phyloP scores from a whole-genome alignment of 2,797 vertebrate genomes.

The Brachymystax lenok region DNA sequence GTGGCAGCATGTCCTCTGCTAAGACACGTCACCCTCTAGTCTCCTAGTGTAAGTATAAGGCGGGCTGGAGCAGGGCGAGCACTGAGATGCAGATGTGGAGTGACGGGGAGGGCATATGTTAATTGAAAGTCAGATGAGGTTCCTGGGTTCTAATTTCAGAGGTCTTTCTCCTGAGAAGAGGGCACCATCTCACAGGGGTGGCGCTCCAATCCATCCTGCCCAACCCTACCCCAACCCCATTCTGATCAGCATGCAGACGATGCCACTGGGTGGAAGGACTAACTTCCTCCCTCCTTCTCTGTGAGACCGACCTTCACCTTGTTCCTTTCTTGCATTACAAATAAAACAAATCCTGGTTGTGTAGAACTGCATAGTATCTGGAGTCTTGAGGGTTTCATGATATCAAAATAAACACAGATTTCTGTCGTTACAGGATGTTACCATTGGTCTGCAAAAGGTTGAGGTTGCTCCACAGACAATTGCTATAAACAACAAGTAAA shows the following conservation, averaged over 20 bases:
- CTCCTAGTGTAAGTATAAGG: neutral
- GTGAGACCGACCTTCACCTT: neutral
- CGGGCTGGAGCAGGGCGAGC: slow-evolving; percentile 24
- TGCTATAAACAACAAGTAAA: neutral
- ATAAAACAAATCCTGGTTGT: neutral
- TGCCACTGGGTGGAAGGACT: neutral
- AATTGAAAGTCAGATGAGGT: slow-evolving; percentile 55
- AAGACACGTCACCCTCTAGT: slow-evolving; percentile 4
- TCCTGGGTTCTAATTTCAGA: slow-evolving; percentile 40
- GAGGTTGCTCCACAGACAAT: neutral
- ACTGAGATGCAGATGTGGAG: slow-evolving; percentile 46
- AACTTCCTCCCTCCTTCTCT: neutral
- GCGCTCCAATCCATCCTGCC: neutral
- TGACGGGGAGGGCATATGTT: slow-evolving; percentile 47
- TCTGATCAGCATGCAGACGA: neutral
- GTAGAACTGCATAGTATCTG: neutral
- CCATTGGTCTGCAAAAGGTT: neutral
- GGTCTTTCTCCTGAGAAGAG: neutral
- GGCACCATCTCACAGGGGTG: slow-evolving; percentile 29
- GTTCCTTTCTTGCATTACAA: neutral
- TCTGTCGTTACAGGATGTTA: neutral
- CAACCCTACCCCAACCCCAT: neutral
- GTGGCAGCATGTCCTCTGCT: slow-evolving; percentile 48
- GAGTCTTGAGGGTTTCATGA: neutral
- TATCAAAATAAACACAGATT: neutral